A percentile compares a stretch with the other conserved stretches of the same genome.
Conservation (phyloP, 92 coral and sea anemone species). For the Phenganax subtilis region DNA sequence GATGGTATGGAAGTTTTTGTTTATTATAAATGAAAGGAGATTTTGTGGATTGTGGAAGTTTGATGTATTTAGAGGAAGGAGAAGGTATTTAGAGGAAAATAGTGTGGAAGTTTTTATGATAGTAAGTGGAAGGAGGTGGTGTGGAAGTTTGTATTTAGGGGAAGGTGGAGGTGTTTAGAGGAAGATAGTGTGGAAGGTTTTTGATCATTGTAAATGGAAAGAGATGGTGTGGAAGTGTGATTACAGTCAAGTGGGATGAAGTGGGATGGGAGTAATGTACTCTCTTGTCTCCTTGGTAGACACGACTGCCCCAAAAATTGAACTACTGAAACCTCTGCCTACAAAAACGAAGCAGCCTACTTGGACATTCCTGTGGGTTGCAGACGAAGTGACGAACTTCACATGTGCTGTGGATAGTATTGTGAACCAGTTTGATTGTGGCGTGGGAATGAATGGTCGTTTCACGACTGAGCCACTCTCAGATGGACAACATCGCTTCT, state of each 20-base stretch:
- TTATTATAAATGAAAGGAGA: no score
- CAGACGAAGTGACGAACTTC: conserved; percentile 21
- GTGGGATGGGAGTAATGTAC: background rate
- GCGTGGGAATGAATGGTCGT: conserved; percentile 18
- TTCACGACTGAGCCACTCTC: conserved; percentile 19
- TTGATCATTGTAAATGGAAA: no score
- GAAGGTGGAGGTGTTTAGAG: no score
- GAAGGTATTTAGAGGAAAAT: no score
- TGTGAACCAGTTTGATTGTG: background rate
- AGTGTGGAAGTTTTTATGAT: no score
- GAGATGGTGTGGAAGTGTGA: no score
- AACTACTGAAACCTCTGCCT: conserved; percentile 20
- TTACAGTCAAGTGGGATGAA: background rate
- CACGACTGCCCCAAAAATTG: conserved; percentile 7
- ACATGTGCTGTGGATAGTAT: conserved; percentile 22
- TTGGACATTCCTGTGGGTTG: conserved; percentile 6
- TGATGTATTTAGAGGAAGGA: no score
- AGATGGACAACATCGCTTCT: conserved; percentile 14
- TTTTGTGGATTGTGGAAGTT: no score
- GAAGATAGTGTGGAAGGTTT: no score
- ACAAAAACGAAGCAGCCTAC: background rate
- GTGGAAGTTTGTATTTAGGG: no score
- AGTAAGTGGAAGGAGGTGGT: no score
- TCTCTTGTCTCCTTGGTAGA: background rate
- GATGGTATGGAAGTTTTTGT: no score